These are phyloP conservation scores for Sander lucioperca DNA, from an alignment of 2,113 vertebrate genomes.

Conservation along the genomic window DNA sequence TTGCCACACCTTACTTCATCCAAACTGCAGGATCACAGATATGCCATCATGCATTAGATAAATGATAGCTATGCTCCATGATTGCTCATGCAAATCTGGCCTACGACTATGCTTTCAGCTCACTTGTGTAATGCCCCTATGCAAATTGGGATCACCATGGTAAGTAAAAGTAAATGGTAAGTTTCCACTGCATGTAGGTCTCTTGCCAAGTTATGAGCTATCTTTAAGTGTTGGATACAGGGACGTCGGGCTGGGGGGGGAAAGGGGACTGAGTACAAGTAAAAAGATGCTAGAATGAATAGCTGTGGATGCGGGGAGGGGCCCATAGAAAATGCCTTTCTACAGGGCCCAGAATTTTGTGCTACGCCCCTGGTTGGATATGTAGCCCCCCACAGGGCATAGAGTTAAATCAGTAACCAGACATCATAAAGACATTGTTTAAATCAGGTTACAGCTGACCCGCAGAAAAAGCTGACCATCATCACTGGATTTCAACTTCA, in stretches of 20 bases:
- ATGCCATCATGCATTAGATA: not conserved
- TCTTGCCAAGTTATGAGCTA: not conserved
- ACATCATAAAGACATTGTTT: conserved; percentile 48
- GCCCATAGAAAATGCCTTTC: too few species aligned
- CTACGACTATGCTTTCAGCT: conserved; percentile 15
- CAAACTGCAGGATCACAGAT: not conserved
- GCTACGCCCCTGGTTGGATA: too few species aligned
- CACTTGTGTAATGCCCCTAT: conserved; percentile 39
- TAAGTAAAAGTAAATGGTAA: too few species aligned
- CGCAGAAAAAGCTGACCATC: not conserved
- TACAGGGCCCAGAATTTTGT: too few species aligned
- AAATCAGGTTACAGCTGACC: not conserved
- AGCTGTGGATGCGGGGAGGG: too few species aligned
- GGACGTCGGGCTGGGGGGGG: too few species aligned
- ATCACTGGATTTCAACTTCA: conserved; percentile 12
- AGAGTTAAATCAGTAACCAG: conserved; percentile 68
- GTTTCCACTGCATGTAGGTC: not conserved
- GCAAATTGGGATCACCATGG: conserved; percentile 46
- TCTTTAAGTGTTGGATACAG: not conserved
- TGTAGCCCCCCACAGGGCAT: not conserved
- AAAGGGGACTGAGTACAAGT: too few species aligned
- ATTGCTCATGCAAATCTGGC: conserved; percentile 50
- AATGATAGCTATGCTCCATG: not conserved
- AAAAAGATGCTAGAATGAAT: too few species aligned
- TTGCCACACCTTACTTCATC: conserved; percentile 1